These are phyloP conservation scores for Cromileptes altivelis DNA, from an alignment of 2,113 vertebrate genomes.

Conservation along the genomic window DNA sequence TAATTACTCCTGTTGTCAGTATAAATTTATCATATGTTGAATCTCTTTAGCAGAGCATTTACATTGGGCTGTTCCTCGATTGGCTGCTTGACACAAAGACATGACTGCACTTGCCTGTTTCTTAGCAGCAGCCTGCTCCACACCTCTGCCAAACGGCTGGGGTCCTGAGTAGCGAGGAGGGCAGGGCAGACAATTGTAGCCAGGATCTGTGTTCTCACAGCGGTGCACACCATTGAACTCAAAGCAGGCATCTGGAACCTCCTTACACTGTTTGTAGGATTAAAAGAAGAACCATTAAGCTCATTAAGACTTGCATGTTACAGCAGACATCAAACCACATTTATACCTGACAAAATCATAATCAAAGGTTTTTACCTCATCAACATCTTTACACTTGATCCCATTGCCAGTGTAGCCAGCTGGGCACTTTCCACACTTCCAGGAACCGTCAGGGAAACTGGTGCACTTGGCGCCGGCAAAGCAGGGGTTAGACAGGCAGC, in stretches of 20 bases:
- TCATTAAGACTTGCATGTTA: neutral
- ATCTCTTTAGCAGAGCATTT: slow-evolving; percentile 3
- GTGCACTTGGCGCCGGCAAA: slow-evolving; percentile 93
- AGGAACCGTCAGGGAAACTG: slow-evolving; percentile 94
- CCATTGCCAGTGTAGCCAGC: slow-evolving; percentile 94
- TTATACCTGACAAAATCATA: neutral
- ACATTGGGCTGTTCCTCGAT: neutral
- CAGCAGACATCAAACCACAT: neutral
- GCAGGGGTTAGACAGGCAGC: slow-evolving; percentile 97
- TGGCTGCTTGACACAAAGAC: slow-evolving; percentile 5
- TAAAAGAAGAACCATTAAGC: slow-evolving; percentile 26
- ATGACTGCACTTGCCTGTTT: slow-evolving; percentile 90
- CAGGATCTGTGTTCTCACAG: slow-evolving; percentile 95
- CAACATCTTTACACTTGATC: slow-evolving; percentile 91
- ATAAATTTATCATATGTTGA: neutral
- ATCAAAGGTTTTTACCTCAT: slow-evolving; percentile 88
- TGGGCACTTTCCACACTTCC: slow-evolving; percentile 97
- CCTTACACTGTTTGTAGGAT: slow-evolving; percentile 88
- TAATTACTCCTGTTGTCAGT: slow-evolving; percentile 3
- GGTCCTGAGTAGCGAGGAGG: slow-evolving; percentile 92
- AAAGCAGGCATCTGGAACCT: slow-evolving; percentile 95
- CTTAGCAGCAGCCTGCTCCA: slow-evolving; percentile 91
- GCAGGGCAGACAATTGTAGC: slow-evolving; percentile 97
- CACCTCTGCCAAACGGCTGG: slow-evolving; percentile 92
- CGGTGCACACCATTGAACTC: slow-evolving; percentile 92